Evolutionary conservation across 2,113 vertebrate genomes (phyloP), one percentile per base, ranked within the genome.

Genomic region (Macquaria ambigua): DNA sequence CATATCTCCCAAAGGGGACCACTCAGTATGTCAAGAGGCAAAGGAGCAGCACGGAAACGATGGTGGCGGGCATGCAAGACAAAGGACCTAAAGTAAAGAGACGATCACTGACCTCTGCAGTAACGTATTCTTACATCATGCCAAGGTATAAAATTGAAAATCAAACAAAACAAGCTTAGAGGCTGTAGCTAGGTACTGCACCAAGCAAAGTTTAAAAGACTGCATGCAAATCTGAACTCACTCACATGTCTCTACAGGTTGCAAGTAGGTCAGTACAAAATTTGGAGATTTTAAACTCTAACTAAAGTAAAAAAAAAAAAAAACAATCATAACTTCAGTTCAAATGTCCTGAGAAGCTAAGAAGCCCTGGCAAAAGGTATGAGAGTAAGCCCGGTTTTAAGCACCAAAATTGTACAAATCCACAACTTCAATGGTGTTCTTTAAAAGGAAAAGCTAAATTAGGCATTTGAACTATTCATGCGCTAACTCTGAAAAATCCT

Each of bases 1-100:
- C 61, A 88, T 67, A 79, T 86, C 67, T 85, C 79, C 72, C 71
- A 31, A 28, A 59, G 68, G 71, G 5, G 23, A 72, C 50, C 76
- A 81, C 82, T 89, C 16, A 1, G 16, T 25, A 28, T 64, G 25
- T 77, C 37, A 77, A 70, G 71, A 87, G 74, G 55, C 18, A 2
- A 81, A 63, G 55, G 34, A 74, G 83, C 73, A 53, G 52, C 61
- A 43, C 67, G 25, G 77, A 87, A 25, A 79, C 2, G 10, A 43
- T 18, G 52, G 25, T 31, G 21, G 28, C 8, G 14, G 50, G 43
- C 6, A 25, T 1, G 39, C 39, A 37, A 53, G 41, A 52, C n/a
- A 25, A 64, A 67, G 66, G 21, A 58, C 3, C 2, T n/a, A 53
- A 39, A 67, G 28, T 11, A 34, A 43, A 9, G 16, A 46, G 23